These are phyloP conservation scores for Plectropomus leopardus DNA, from an alignment of 2,113 vertebrate species.

Conservation along the genomic window DNA sequence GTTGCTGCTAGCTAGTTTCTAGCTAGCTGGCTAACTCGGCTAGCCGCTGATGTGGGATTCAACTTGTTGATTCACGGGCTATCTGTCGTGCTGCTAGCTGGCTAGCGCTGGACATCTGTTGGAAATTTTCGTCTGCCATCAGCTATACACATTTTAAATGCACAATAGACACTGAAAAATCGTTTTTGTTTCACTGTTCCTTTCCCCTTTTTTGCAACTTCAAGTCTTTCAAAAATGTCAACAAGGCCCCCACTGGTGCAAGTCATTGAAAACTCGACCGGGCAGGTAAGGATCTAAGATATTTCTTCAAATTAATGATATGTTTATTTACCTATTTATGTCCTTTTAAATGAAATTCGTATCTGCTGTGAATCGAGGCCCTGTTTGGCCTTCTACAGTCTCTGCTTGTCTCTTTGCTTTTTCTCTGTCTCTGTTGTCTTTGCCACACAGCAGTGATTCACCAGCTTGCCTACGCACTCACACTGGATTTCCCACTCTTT, in stretches of 20 bases:
- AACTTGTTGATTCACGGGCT: slow-evolving; percentile 87
- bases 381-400: slow-evolving; percentile 31
- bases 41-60: slow-evolving; percentile 81
- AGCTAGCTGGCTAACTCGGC: slow-evolving; percentile 73
- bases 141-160: slow-evolving; percentile 75
- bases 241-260: slow-evolving; percentile 83
- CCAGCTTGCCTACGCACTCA: slow-evolving; percentile 74
- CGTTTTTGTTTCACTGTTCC: slow-evolving; percentile 33
- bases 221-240: slow-evolving; percentile 82
- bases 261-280: slow-evolving; percentile 85
- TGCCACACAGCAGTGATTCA: slow-evolving; percentile 76
- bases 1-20: slow-evolving; percentile 74
- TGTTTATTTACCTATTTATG: not conserved
- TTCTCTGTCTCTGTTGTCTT: slow-evolving; percentile 65
- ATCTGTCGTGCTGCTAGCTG: slow-evolving; percentile 75
- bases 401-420: slow-evolving; percentile 29
- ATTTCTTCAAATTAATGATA: not conserved
- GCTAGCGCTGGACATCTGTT: slow-evolving; percentile 71
- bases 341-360: too few species aligned
- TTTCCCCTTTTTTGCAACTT: slow-evolving; percentile 55
- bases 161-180: slow-evolving; percentile 70
- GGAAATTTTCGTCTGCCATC: slow-evolving; percentile 37
- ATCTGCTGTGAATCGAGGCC: slow-evolving; percentile 16
- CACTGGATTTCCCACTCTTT: slow-evolving; percentile 71
- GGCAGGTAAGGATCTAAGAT: slow-evolving; percentile 81